Conservation (phyloP, 2,888 invertebrate genomes). For the Meloe dianella region DNA sequence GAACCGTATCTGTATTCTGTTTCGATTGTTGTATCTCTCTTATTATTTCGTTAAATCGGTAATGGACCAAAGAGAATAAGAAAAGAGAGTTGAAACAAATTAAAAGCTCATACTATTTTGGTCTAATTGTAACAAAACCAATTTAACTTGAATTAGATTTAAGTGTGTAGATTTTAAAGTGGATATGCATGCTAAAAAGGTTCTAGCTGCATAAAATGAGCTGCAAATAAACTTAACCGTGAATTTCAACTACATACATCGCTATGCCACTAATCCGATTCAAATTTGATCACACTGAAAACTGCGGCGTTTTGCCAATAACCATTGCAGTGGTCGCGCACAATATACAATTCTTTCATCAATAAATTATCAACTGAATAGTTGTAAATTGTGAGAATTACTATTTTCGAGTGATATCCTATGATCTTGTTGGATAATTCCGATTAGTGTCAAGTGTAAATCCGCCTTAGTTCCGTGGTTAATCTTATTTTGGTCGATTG, state of each 20-base stretch:
- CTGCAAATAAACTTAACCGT: not conserved
- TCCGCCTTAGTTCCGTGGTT: too few species aligned
- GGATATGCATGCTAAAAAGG: constrained; percentile 1
- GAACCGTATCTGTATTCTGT: not conserved
- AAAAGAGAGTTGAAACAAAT: not conserved
- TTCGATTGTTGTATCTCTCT: not conserved
- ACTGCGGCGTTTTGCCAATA: too few species aligned
- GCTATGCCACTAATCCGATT: not conserved
- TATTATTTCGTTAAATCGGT: not conserved
- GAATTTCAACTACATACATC: not conserved
- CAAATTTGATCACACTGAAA: too few species aligned
- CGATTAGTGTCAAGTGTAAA: too few species aligned
- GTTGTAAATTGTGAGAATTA: too few species aligned
- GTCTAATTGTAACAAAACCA: constrained; percentile 8
- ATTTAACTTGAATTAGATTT: constrained; percentile 3
- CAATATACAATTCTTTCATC: too few species aligned
- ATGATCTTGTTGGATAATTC: too few species aligned
- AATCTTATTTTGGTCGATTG: too few species aligned
- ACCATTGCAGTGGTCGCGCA: too few species aligned
- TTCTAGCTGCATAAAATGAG: not conserved
- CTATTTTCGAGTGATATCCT: too few species aligned
- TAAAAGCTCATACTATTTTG: not conserved
- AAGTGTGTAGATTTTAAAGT: not conserved
- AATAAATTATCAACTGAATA: too few species aligned
- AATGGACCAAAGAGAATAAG: not conserved